phyloP scores from a whole-genome alignment of 2,113 vertebrate species.

The Ochotona princeps region DNA sequence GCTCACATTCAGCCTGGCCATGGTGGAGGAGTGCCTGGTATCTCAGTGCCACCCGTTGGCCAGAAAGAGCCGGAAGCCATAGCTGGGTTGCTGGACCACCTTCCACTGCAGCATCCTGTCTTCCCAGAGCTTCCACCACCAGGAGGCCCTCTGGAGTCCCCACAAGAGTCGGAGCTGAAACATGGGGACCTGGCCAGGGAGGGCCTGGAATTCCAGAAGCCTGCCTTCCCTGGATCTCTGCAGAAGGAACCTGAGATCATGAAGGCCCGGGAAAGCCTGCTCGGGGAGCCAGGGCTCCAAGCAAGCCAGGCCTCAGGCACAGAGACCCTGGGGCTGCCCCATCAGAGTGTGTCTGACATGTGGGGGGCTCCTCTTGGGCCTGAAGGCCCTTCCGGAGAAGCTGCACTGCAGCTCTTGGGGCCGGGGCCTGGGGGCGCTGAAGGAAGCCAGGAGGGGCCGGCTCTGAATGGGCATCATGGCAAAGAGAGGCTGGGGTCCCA shows the following conservation, averaged over 20 bases:
- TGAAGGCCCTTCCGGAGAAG: not conserved
- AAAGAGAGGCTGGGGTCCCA: conserved; percentile 48
- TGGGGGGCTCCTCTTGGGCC: not conserved
- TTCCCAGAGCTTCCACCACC: not conserved
- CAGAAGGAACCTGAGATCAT: not conserved
- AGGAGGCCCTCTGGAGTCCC: not conserved
- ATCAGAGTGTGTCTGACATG: rapidly evolving
- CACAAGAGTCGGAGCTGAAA: conserved; percentile 5
- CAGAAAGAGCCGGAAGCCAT: not conserved
- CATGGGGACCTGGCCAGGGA: not conserved
- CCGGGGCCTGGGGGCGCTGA: not conserved
- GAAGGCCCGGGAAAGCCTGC: not conserved
- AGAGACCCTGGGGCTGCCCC: not conserved
- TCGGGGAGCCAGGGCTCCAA: not conserved
- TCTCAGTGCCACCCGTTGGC: not conserved
- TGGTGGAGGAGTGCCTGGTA: conserved; percentile 30
- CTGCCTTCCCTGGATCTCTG: conserved; percentile 7
- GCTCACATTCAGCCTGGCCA: conserved; percentile 45
- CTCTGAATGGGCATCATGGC: not conserved
- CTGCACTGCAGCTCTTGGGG: not conserved
- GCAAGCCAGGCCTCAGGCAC: not conserved
- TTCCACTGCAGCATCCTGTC: not conserved
- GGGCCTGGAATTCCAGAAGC: conserved; percentile 48
- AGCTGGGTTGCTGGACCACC: rapidly evolving
- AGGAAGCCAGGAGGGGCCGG: not conserved